phyloP scores from a whole-genome alignment of 2,888 invertebrate species.

The Clusia tigrina region DNA sequence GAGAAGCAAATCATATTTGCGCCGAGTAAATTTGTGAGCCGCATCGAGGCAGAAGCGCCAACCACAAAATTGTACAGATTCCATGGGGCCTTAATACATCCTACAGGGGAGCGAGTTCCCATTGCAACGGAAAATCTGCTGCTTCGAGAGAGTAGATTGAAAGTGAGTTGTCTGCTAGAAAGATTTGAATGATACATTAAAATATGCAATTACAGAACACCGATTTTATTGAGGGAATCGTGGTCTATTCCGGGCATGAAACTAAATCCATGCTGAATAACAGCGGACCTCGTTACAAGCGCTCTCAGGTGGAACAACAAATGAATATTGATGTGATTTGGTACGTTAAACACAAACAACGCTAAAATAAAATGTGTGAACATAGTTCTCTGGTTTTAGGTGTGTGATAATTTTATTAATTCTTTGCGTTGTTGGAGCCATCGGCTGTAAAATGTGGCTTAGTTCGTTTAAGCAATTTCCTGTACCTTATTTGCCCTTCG shows the following conservation, averaged over 20 bases:
- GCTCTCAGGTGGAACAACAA: constrained; percentile 88
- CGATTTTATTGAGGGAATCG: constrained; percentile 94
- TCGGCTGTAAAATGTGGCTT: constrained; percentile 89
- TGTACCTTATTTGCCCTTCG: constrained; percentile 74
- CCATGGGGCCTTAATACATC: constrained; percentile 86
- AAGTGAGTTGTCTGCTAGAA: constrained; percentile 50
- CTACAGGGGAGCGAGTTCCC: constrained; percentile 79
- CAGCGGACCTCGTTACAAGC: constrained; percentile 92
- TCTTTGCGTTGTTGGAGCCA: constrained; percentile 89
- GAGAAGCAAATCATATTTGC: constrained; percentile 76
- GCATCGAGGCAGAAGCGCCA: constrained; percentile 91
- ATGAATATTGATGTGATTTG: constrained; percentile 97
- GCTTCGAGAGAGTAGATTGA: constrained; percentile 90
- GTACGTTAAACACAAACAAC: constrained; percentile 70
- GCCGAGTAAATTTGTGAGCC: constrained; percentile 81
- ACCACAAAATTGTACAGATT: constrained; percentile 96
- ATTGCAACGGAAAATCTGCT: constrained; percentile 90
- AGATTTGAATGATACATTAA: too few species aligned
- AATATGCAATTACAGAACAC: constrained; percentile 80
- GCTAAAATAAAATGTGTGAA: too few species aligned
- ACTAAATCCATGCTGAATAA: constrained; percentile 98
- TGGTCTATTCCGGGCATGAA: constrained; percentile 96
- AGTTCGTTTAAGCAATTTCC: constrained; percentile 64
- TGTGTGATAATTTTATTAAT: constrained; percentile 91
- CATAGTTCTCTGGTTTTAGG: constrained; percentile 44